These are phyloP conservation scores for Gymnopithys bicolor DNA, from an alignment of 2,797 vertebrate genomes.

Conservation along the genomic window DNA sequence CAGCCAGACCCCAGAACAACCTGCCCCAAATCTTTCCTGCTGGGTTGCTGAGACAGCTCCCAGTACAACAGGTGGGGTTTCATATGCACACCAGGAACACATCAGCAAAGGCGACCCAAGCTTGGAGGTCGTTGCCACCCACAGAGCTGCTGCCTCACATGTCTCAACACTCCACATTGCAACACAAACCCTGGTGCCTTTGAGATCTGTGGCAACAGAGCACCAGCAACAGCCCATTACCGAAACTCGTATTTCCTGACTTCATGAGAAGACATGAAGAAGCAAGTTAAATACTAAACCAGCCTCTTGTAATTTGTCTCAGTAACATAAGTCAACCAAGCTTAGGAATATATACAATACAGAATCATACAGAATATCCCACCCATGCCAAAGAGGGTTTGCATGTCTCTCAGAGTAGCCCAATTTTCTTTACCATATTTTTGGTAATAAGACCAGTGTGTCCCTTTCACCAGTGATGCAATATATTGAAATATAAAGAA, in stretches of 20 bases:
- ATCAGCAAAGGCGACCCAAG: background rate
- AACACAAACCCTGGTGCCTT: background rate
- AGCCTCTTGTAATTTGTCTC: background rate
- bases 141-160: background rate
- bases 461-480: background rate
- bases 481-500: background rate
- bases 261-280: background rate
- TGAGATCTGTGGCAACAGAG: background rate
- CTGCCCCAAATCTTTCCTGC: background rate
- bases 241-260: constrained; percentile 52
- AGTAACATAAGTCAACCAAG: background rate
- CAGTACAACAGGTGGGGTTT: rapidly evolving
- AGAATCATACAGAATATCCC: background rate
- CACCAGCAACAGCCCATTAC: background rate
- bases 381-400: background rate
- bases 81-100: rapidly evolving
- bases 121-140: background rate
- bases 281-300: background rate
- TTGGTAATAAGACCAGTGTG: background rate
- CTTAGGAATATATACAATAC: background rate
- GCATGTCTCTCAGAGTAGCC: background rate
- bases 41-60: background rate
- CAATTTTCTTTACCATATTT: background rate
- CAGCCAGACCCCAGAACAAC: background rate
- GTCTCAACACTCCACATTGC: background rate